Evolutionary conservation across 2,888 invertebrate species (phyloP).

Genomic region (Lapara coniferarum): DNA sequence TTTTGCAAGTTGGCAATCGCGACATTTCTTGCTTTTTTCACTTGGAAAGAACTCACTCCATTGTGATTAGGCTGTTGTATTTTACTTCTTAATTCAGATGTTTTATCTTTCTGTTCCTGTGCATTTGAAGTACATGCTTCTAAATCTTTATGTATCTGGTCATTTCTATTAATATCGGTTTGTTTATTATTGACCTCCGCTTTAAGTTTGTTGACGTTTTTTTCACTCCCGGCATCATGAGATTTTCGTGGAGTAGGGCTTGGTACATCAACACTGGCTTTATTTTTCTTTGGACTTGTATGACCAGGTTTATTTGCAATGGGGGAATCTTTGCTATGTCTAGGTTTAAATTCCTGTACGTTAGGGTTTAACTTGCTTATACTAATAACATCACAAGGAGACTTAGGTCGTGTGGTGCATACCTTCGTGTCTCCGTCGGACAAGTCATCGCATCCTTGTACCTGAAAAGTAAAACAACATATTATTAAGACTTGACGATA

Average conservation of each 20-base stretch:
- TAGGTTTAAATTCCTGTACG: constrained; percentile 59
- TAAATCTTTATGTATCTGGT: background rate
- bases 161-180: constrained; percentile 1
- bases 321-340: constrained; percentile 24
- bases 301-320: constrained; percentile 6
- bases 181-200: background rate
- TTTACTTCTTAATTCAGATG: constrained; percentile 47
- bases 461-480: constrained; percentile 35
- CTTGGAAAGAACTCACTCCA: constrained; percentile 43
- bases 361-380: constrained; percentile 63
- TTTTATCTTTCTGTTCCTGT: constrained; percentile 35
- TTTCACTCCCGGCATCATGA: background rate
- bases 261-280: background rate
- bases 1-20: constrained; percentile 62
- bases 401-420: background rate
- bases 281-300: background rate
- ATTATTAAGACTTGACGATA: background rate
- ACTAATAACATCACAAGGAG: constrained; percentile 24
- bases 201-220: background rate
- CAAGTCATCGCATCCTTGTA: constrained; percentile 35
- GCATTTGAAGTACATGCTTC: background rate
- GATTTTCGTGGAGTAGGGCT: background rate
- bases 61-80: constrained; percentile 46
- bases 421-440: constrained; percentile 8
- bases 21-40: constrained; percentile 55